Conservation (phyloP, 2,113 vertebrate genomes). For the Trichechus manatus region DNA sequence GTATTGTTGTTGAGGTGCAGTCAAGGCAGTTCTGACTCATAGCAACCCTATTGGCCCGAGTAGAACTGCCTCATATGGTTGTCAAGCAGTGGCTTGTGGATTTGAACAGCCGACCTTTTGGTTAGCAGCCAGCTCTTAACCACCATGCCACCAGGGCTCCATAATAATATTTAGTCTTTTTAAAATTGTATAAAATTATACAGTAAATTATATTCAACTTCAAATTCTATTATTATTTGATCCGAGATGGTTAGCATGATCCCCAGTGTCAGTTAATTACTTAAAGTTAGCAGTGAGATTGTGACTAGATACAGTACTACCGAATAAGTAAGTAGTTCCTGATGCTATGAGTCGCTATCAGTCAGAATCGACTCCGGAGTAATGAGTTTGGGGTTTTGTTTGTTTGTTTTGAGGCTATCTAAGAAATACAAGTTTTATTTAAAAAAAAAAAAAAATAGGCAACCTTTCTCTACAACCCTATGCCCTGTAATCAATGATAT, state of each 20-base stretch:
- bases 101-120: too few species aligned
- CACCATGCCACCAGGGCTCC: too few species aligned
- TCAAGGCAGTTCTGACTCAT: too few species aligned
- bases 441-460: neutral
- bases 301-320: neutral
- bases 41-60: too few species aligned
- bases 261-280: neutral
- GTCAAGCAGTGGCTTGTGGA: too few species aligned
- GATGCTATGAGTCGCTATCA: too few species aligned
- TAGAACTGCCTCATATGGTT: too few species aligned
- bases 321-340: neutral
- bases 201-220: neutral
- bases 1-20: too few species aligned
- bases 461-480: neutral
- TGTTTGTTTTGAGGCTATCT: neutral
- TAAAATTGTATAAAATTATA: neutral
- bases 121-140: too few species aligned
- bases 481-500: neutral
- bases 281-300: neutral
- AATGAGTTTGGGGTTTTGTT: too few species aligned
- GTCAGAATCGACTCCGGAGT: too few species aligned
- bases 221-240: neutral
- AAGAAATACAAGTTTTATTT: neutral
- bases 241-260: neutral
- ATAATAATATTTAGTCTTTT: neutral